phyloP scores from a whole-genome alignment of 1,140 invertebrate genomes.

The Calephelis nemesis region DNA sequence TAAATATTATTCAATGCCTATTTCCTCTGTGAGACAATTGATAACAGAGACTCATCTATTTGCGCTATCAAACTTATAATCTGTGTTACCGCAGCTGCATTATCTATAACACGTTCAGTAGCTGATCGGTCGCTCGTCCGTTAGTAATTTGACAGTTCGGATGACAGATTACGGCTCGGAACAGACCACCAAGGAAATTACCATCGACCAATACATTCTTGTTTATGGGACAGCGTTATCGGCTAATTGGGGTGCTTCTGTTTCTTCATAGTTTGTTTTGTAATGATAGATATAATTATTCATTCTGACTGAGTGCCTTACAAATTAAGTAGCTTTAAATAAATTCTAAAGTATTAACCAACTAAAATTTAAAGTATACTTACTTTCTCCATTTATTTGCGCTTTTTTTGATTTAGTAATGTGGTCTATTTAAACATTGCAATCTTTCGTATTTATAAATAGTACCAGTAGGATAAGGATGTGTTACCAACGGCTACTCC shows the following conservation, averaged over 20 bases:
- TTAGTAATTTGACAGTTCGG: slow-evolving; percentile 77
- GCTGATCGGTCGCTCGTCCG: slow-evolving; percentile 71
- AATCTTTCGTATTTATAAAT: no score
- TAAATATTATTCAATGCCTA: slow-evolving; percentile 13
- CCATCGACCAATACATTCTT: slow-evolving; percentile 65
- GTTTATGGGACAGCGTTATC: slow-evolving; percentile 62
- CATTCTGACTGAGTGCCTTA: slow-evolving; percentile 4
- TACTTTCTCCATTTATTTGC: no score
- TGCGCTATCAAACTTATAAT: slow-evolving; percentile 38
- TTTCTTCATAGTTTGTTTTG: slow-evolving; percentile 40
- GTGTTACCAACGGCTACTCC: no score
- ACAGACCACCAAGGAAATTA: slow-evolving; percentile 69
- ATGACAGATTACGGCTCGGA: slow-evolving; percentile 72
- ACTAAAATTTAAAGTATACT: no score
- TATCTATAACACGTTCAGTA: slow-evolving; percentile 76
- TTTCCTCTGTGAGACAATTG: slow-evolving; percentile 26
- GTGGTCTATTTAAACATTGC: no score
- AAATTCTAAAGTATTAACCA: not conserved
- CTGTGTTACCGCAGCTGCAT: slow-evolving; percentile 50
- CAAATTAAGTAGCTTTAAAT: slow-evolving; percentile 7
- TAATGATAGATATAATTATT: slow-evolving; percentile 13
- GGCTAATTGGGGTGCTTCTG: slow-evolving; percentile 64
- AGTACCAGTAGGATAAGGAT: no score
- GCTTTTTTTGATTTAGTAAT: no score
- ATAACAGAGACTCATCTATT: slow-evolving; percentile 31